Conservation (phyloP, 2,113 vertebrate genomes). For the Todiramphus chloris region DNA sequence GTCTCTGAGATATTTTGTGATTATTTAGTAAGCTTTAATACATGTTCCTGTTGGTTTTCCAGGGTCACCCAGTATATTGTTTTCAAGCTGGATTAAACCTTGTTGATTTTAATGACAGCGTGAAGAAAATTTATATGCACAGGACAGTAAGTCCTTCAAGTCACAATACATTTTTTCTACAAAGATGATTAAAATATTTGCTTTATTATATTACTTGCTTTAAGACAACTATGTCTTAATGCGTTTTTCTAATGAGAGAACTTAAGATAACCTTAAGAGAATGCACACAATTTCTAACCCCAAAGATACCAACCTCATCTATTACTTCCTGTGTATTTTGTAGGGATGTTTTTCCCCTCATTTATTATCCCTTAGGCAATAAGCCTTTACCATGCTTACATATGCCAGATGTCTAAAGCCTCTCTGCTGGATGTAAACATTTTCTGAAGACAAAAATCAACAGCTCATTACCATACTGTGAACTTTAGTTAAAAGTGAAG, state of each 20-base stretch:
- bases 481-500: slow-evolving; percentile 50
- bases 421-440: slow-evolving; percentile 48
- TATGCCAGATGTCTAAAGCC: slow-evolving; percentile 42
- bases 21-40: background rate
- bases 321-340: slow-evolving; percentile 6
- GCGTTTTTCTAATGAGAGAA: background rate
- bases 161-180: background rate
- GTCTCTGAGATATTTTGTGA: background rate
- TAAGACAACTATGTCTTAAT: background rate
- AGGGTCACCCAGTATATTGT: background rate
- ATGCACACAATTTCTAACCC: background rate
- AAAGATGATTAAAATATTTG: background rate
- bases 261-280: background rate
- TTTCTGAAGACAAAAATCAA: slow-evolving; percentile 62
- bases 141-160: background rate
- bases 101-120: background rate
- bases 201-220: background rate
- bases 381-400: slow-evolving; percentile 30
- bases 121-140: background rate
- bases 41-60: background rate
- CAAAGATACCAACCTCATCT: background rate
- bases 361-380: slow-evolving; percentile 35
- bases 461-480: slow-evolving; percentile 43
- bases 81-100: background rate
- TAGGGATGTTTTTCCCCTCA: background rate